Evolutionary conservation across 2,888 invertebrate genomes (phyloP).

Genomic region (Mimachlamys varia): DNA sequence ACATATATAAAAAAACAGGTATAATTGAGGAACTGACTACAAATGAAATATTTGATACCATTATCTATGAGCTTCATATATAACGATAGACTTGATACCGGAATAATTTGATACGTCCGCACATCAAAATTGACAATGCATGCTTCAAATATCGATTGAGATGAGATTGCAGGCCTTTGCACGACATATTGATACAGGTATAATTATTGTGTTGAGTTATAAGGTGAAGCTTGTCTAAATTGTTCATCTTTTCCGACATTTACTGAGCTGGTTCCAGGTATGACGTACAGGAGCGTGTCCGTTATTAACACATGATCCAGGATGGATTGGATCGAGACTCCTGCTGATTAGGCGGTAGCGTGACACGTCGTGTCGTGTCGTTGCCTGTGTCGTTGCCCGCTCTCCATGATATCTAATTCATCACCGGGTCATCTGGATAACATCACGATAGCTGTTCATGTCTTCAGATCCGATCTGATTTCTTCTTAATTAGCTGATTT

Average conservation of each 20-base stretch:
- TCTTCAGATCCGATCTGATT: background rate
- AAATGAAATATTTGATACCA: too few relatives aligned
- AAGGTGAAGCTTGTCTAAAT: background rate
- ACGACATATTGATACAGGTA: background rate
- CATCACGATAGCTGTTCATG: background rate
- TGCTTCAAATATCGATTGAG: too few relatives aligned
- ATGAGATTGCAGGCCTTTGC: too few relatives aligned
- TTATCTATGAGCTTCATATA: too few relatives aligned
- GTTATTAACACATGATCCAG: background rate
- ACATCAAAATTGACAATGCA: background rate
- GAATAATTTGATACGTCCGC: background rate
- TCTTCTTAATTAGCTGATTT: background rate
- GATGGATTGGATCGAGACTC: background rate
- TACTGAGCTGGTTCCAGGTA: too few relatives aligned
- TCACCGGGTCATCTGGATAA: background rate
- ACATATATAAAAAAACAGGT: too few relatives aligned
- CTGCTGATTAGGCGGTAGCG: background rate
- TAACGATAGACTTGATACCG: background rate
- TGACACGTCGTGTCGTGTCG: background rate
- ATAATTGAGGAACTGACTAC: too few relatives aligned
- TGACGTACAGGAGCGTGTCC: background rate
- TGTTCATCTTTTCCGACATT: too few relatives aligned
- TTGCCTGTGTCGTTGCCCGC: background rate
- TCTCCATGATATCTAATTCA: background rate
- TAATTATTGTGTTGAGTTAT: background rate